A percentile compares a stretch with the other conserved stretches of the same genome.
phyloP scores from a whole-genome alignment of 2,797 vertebrate genomes.

The Potorous gilbertii region DNA sequence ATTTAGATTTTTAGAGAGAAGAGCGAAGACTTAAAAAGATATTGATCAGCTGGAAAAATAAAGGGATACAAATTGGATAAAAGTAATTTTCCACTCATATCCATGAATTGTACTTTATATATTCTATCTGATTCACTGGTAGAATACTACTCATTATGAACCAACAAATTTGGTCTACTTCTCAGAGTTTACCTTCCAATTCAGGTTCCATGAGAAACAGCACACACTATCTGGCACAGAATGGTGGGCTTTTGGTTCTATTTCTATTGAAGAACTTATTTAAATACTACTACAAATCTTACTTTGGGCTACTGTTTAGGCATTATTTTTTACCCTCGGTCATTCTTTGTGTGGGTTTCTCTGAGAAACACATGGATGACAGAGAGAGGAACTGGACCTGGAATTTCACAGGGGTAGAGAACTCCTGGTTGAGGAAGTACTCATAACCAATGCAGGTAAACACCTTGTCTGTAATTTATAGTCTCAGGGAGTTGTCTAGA shows the following conservation, averaged over 20 bases:
- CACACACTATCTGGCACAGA: neutral
- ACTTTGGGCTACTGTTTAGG: neutral
- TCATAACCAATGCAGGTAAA: neutral
- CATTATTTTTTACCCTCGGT: neutral
- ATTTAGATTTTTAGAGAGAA: conserved; percentile 27
- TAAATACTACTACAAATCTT: neutral
- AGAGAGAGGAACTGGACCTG: neutral
- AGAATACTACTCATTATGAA: neutral
- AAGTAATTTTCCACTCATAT: neutral
- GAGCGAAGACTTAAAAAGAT: neutral
- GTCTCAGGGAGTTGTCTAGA: neutral
- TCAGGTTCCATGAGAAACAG: neutral
- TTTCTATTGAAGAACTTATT: neutral
- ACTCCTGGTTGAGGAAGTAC: neutral
- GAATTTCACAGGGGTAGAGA: neutral
- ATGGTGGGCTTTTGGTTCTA: neutral
- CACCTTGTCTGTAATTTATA: neutral
- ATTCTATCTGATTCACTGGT: neutral
- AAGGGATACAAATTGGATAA: neutral
- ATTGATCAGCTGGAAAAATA: neutral
- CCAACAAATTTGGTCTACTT: neutral
- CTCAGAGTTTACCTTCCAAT: conserved; percentile 15
- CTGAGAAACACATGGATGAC: neutral
- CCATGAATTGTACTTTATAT: neutral
- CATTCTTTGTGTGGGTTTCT: neutral